Conservation (phyloP, 2,113 vertebrate genomes). For the Bujurquina vittata region DNA sequence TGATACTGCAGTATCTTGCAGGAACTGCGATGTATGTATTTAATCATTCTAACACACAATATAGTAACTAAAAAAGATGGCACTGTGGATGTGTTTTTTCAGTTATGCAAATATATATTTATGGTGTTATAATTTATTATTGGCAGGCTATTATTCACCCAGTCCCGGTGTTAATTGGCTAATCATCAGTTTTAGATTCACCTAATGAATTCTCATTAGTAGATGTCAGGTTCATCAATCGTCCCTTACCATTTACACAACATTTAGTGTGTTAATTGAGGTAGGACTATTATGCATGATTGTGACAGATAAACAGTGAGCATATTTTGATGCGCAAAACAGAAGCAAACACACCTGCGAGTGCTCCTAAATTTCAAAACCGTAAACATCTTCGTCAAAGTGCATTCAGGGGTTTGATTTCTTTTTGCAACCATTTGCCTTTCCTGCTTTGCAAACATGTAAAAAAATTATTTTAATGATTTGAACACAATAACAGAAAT, state of each 20-base stretch:
- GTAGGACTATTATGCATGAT: background rate
- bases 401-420: background rate
- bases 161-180: conserved; percentile 38
- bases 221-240: conserved; percentile 16
- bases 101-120: background rate
- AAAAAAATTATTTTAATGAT: conserved; percentile 32
- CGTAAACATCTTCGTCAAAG: background rate
- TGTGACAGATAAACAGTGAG: conserved; percentile 7
- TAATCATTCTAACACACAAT: background rate
- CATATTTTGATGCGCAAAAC: background rate
- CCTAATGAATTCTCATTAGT: conserved; percentile 58
- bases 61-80: background rate
- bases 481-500: conserved; percentile 37
- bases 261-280: conserved; percentile 20
- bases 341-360: background rate
- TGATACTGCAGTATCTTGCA: conserved; percentile 29
- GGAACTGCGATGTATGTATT: background rate
- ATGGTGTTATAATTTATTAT: conserved; percentile 12
- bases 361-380: background rate
- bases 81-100: background rate
- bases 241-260: conserved; percentile 8
- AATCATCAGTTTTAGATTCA: conserved; percentile 50
- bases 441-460: conserved; percentile 17
- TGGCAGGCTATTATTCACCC: conserved; percentile 43
- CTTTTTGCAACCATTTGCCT: background rate